Percentiles rank a stretch among this genome's conserved stretches.
Evolutionary conservation across 2,113 vertebrate genomes (phyloP).

Genomic region (Rhabdomys dilectus): DNA sequence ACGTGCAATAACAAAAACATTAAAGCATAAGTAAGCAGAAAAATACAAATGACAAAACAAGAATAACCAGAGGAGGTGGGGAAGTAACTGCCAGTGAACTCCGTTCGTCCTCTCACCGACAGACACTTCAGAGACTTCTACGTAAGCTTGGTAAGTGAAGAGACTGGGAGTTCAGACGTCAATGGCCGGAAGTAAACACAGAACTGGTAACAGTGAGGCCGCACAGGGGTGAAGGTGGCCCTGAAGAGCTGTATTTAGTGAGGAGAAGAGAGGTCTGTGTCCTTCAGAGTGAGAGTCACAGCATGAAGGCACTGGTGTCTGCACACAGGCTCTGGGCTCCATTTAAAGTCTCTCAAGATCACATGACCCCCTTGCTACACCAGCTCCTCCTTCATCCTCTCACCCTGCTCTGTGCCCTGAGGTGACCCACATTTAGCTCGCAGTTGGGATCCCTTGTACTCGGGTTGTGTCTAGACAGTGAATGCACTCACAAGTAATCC

Average conservation of each 20-base stretch:
- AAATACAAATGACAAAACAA: not conserved
- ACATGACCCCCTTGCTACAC: too few relatives aligned
- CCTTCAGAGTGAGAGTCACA: too few relatives aligned
- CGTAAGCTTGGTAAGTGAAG: not conserved
- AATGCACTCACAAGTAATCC: not conserved
- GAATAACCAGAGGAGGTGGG: not conserved
- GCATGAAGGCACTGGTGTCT: fast-evolving
- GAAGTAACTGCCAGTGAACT: not conserved
- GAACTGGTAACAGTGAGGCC: not conserved
- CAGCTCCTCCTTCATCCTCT: not conserved
- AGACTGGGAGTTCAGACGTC: not conserved
- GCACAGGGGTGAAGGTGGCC: not conserved
- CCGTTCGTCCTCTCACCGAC: not conserved
- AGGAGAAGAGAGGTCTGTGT: not conserved
- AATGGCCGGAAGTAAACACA: too few relatives aligned
- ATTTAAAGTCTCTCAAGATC: not conserved
- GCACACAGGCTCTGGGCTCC: not conserved
- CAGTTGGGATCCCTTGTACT: not conserved
- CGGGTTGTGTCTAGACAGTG: not conserved
- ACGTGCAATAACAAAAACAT: not conserved
- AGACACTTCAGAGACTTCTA: not conserved
- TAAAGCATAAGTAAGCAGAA: not conserved
- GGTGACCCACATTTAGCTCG: not conserved
- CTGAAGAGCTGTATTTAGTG: not conserved
- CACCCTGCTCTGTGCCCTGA: not conserved